Base-by-base conservation (phyloP, 1,140 invertebrate genomes). In the Trichonephila clavipes region DNA sequence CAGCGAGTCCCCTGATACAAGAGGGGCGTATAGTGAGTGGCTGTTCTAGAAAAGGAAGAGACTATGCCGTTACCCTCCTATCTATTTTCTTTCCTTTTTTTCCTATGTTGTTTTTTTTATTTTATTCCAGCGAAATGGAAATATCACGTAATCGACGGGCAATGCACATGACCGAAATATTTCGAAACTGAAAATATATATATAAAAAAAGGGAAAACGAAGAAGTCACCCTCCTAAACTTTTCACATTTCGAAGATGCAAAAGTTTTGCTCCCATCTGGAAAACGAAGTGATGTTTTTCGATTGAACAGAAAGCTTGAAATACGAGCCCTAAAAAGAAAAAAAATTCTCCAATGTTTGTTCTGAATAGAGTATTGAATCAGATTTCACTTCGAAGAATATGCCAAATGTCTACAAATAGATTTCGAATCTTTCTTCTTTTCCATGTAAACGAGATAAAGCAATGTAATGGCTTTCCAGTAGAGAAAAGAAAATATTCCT, bases 171-270 rank as follows among this genome's bases (percentile, higher is more conserved):
- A 89, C 93, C 88, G 93, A 89, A 90, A 89, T 89, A 94, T 90
- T 86, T 94, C 77, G 93, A 90, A 62, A 88, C 51, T 88, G 24
- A 88, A 82, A 92, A 69, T 24, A 24, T 24, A 69, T 24, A 69
- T 24, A 69, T 69, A 69, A 44, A 72, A 34, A 89, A 28, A 88
- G 62, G 21, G 28, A 66, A 44, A 44, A 40, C 64, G 61, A 72
- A 89, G 72, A 51, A 59, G 34, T 19, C 34, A 40, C 44, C 51
- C 69, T 58, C 81, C 88, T 62, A 94, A 94, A 94, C 87, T 94
- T 94, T 94, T 94, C 88, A 94, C 93, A 94, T 94, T 94, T 94
- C 51, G 86, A 44, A 94, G 93, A 94, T 94, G 93, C 93, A 94
- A 94, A 94, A 94, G 93, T 94, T 94, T 85, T 89, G 86, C 77